These are phyloP conservation scores for Bembecia ichneumoniformis DNA, from an alignment of 2,888 invertebrate species.

Conservation along the genomic window DNA sequence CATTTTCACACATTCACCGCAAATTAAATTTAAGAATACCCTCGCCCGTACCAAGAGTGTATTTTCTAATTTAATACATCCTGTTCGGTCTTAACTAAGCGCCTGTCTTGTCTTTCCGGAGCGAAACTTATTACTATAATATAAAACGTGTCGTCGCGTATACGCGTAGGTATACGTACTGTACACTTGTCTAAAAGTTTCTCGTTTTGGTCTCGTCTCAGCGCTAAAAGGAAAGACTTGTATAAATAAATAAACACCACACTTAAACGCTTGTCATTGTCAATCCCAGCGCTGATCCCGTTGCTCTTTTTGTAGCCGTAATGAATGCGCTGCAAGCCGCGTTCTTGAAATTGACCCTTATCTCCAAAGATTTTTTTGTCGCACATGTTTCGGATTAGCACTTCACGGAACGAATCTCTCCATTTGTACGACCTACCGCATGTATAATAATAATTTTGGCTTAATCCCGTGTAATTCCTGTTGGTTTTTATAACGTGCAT, in stretches of 20 bases:
- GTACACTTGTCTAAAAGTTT: slow-evolving; percentile 60
- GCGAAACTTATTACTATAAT: slow-evolving; percentile 56
- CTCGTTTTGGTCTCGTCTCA: slow-evolving; percentile 51
- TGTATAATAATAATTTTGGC: slow-evolving; percentile 24
- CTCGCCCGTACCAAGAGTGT: slow-evolving; percentile 20
- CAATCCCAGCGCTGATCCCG: slow-evolving; percentile 54
- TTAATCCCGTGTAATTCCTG: slow-evolving; percentile 59
- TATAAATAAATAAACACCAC: slow-evolving; percentile 64
- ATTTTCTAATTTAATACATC: slow-evolving; percentile 55
- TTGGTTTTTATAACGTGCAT: slow-evolving; percentile 47
- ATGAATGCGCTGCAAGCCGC: slow-evolving; percentile 46
- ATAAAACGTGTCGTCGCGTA: slow-evolving; percentile 37
- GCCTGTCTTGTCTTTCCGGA: slow-evolving; percentile 36
- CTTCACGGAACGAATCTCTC: slow-evolving; percentile 49
- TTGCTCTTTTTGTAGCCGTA: slow-evolving; percentile 40
- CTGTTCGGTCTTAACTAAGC: slow-evolving; percentile 35
- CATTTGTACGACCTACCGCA: slow-evolving; percentile 58
- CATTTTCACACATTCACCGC: slow-evolving; percentile 12
- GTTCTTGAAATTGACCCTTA: slow-evolving; percentile 67
- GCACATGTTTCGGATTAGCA: slow-evolving; percentile 68
- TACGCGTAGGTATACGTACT: slow-evolving; percentile 22
- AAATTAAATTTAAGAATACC: not conserved
- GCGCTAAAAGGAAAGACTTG: slow-evolving; percentile 70
- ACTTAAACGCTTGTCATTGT: slow-evolving; percentile 69
- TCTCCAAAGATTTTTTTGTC: slow-evolving; percentile 58